A percentile compares a stretch with the other conserved stretches of the same genome.
Conservation (phyloP, 2,888 invertebrate genomes). For the Diaperis boleti region DNA sequence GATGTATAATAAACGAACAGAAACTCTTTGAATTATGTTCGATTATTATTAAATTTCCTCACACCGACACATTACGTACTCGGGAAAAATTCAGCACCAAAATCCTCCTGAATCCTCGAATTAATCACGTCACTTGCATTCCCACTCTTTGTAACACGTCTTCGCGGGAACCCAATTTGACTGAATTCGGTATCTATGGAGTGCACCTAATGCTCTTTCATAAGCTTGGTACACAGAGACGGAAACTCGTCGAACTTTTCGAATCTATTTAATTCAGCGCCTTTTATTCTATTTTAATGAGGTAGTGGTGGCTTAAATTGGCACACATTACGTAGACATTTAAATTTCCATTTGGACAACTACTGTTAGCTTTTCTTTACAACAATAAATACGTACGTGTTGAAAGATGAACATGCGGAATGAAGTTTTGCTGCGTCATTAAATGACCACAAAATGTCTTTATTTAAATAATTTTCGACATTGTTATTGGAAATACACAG, state of each 20-base stretch:
- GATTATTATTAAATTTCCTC: constrained; percentile 43
- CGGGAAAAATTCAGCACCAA: constrained; percentile 32
- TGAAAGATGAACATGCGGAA: constrained; percentile 8
- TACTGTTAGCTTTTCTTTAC: constrained; percentile 1
- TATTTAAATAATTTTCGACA: neutral
- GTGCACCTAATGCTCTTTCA: constrained; percentile 28
- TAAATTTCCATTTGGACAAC: neutral
- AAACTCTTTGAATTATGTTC: constrained; percentile 47
- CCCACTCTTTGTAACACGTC: constrained; percentile 20
- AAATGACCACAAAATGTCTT: constrained; percentile 5
- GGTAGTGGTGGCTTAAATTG: neutral
- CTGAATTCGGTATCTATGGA: constrained; percentile 22
- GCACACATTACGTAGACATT: neutral
- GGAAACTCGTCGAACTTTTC: neutral
- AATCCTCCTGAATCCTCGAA: constrained; percentile 26
- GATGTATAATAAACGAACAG: constrained; percentile 50
- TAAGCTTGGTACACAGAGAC: neutral
- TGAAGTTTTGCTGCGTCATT: constrained; percentile 16
- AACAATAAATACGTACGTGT: constrained; percentile 7
- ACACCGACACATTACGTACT: constrained; percentile 11
- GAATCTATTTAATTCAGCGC: neutral
- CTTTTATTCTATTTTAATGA: constrained; percentile 5
- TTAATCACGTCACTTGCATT: constrained; percentile 37
- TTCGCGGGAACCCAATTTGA: constrained; percentile 19
- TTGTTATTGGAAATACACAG: neutral